Base-by-base conservation (phyloP, 2,888 invertebrate species). In the Lasius platythorax region DNA sequence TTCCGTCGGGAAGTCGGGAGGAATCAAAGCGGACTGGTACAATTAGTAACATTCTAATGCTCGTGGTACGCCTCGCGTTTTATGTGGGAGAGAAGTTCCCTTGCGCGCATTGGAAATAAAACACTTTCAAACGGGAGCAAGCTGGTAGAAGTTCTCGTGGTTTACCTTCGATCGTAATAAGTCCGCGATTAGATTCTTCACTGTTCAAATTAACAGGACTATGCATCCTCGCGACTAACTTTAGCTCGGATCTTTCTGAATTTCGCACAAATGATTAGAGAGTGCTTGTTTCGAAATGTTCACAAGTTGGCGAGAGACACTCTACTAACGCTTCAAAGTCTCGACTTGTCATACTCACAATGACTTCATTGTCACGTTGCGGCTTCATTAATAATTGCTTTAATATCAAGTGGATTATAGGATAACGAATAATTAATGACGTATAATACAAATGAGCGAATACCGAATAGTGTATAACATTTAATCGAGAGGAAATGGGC, bases 291-390 rank as follows among this genome's bases (percentile, higher is more conserved):
- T 56, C 6, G 56, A n/a, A 15, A 37, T 18, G 56, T 63, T 82
- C 53, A 78, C 82, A 82, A 85, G 81, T 50, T 37, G 67, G 73
- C 78, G 83, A 72, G 81, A 81, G 82, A 85, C 84, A 79, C 40
- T 83, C 78, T 83, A 74, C 82, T 83, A 83, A 82, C 86, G 82
- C 46, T 85, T 85, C 76, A 53, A 40, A 82, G 70, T 56, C 68
- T 84, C 28, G 43, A 33, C n/a, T 79, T 63, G 67, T 74, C 58
- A 40, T 73, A 68, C 58, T 66, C 83, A 84, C 84, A 68, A 67
- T 46, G 68, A 87, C 64, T 75, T 83, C 78, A 85, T 81, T 63
- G 78, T 82, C 68, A 85, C 85, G 83, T 78, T 86, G 85, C 85
- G 87, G 84, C 85, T 74, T 87, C 74, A 18, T 63, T 70, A 28